Evolutionary conservation across 2,888 invertebrate genomes (phyloP).

Genomic region (Acanthosoma haemorrhoidale): DNA sequence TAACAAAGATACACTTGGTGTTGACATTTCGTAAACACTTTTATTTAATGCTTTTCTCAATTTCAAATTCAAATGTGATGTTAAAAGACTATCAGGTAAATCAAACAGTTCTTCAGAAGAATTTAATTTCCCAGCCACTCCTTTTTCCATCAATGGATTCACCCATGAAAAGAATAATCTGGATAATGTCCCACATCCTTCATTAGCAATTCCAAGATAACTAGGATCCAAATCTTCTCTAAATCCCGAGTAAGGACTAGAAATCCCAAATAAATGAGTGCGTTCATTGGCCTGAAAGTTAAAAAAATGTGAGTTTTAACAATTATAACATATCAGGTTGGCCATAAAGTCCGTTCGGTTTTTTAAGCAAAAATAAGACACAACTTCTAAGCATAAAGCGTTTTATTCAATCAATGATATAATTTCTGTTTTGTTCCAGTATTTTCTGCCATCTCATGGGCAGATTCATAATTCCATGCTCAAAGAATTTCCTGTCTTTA

Average conservation of each 20-base stretch:
- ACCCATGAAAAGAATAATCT: constrained; percentile 85
- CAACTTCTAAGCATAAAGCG: too few species aligned
- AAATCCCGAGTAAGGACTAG: constrained; percentile 56
- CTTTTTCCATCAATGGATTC: constrained; percentile 74
- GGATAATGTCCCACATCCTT: constrained; percentile 63
- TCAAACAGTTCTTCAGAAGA: constrained; percentile 78
- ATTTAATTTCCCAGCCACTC: constrained; percentile 61
- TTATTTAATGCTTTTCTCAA: constrained; percentile 18
- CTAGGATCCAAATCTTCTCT: constrained; percentile 60
- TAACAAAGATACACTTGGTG: constrained; percentile 52
- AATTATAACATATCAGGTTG: too few species aligned
- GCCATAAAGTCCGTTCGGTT: too few species aligned
- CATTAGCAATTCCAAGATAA: constrained; percentile 76
- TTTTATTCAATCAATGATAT: too few species aligned
- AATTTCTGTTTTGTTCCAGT: too few species aligned
- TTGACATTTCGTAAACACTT: constrained; percentile 24
- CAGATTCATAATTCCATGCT: too few species aligned
- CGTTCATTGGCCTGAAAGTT: constrained; percentile 35
- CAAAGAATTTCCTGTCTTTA: too few species aligned
- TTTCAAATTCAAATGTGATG: constrained; percentile 50
- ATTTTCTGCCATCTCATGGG: too few species aligned
- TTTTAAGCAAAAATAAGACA: too few species aligned
- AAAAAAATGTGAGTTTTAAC: too few species aligned
- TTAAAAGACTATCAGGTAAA: constrained; percentile 62
- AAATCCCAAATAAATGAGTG: constrained; percentile 36